A percentile compares a stretch with the other conserved stretches of the same genome.
These are phyloP conservation scores for Neogobius melanostomus DNA, from an alignment of 2,113 vertebrate species.

Conservation along the genomic window DNA sequence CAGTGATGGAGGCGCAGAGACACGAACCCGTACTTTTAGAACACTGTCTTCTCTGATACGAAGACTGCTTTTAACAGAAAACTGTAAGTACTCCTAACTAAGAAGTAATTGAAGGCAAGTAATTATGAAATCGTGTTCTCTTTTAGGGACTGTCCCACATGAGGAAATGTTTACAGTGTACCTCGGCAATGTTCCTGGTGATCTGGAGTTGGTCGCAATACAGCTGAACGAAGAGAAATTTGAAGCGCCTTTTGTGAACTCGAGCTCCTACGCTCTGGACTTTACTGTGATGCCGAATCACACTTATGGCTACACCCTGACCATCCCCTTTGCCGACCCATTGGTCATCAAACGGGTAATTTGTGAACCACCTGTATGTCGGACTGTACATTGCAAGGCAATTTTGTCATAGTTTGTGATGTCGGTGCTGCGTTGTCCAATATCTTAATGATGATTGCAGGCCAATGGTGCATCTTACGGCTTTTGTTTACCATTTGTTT, in stretches of 20 bases:
- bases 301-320: constrained; percentile 53
- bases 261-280: background rate
- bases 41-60: constrained; percentile 43
- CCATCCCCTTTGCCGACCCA: constrained; percentile 53
- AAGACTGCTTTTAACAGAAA: background rate
- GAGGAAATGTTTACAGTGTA: constrained; percentile 47
- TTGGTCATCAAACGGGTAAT: constrained; percentile 45
- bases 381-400: no score
- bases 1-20: constrained; percentile 18
- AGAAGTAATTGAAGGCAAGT: background rate
- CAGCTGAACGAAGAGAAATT: constrained; percentile 45
- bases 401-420: no score
- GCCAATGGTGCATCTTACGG: background rate
- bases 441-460: no score
- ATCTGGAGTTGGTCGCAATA: constrained; percentile 46
- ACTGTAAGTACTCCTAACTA: constrained; percentile 10
- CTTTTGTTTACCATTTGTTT: background rate
- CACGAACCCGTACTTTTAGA: constrained; percentile 31
- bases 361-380: background rate
- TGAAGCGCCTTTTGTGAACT: background rate
- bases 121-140: no score
- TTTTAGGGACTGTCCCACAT: constrained; percentile 11
- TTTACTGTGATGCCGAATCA: constrained; percentile 22
- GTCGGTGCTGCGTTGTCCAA: no score
- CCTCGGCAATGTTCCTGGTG: constrained; percentile 56